These are phyloP conservation scores for Stenotaenia linearis DNA, from an alignment of 2,888 invertebrate species.

Conservation along the genomic window DNA sequence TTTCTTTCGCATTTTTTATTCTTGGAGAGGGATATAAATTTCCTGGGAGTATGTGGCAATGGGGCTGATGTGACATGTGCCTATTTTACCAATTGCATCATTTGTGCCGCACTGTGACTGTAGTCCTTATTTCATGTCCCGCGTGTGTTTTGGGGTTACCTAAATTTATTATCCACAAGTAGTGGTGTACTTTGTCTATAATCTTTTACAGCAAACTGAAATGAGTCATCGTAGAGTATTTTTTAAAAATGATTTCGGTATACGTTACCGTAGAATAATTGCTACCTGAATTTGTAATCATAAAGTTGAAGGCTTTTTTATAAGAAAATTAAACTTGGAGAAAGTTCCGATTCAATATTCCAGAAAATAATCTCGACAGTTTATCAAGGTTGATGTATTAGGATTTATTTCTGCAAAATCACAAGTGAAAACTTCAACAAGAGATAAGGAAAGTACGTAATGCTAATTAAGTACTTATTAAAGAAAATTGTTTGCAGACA, in stretches of 20 bases:
- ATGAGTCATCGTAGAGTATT: neutral
- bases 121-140: slow-evolving; percentile 12
- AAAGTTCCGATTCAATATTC: neutral
- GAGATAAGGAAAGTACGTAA: neutral
- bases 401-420: too few relatives aligned
- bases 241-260: neutral
- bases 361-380: too few relatives aligned
- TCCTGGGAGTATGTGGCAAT: too few relatives aligned
- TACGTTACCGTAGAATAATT: neutral
- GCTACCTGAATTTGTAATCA: neutral
- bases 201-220: neutral
- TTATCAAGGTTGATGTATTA: too few relatives aligned
- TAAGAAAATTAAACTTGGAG: neutral
- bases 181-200: neutral
- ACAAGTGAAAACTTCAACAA: neutral
- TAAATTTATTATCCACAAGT: neutral
- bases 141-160: slow-evolving; percentile 16
- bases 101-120: slow-evolving; percentile 13
- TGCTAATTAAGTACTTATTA: neutral
- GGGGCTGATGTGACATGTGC: neutral
- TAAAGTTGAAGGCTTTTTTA: slow-evolving; percentile 1
- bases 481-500: neutral
- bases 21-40: neutral
- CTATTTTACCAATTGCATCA: neutral
- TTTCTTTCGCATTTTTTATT: neutral